Evolutionary conservation across 2,113 vertebrate species (phyloP).

Genomic region (Microcebus ravelobensis): DNA sequence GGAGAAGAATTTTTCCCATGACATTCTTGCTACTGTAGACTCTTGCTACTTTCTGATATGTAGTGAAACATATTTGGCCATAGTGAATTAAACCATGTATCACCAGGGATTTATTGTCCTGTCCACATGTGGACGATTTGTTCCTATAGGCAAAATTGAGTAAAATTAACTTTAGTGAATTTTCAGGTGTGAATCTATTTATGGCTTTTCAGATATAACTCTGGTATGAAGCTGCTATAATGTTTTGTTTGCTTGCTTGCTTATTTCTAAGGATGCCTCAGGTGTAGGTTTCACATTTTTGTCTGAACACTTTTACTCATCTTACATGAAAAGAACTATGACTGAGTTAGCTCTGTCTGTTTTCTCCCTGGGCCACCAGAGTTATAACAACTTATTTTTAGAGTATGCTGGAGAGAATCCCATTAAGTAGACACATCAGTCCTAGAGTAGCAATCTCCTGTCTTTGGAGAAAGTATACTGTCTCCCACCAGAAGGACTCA

Average conservation of each 20-base stretch:
- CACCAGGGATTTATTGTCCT: neutral
- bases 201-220: neutral
- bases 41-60: neutral
- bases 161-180: neutral
- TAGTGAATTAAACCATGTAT: neutral
- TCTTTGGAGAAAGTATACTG: neutral
- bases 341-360: neutral
- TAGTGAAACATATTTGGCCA: neutral
- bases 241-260: neutral
- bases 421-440: neutral
- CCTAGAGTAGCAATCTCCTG: neutral
- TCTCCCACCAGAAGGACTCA: neutral
- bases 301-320: neutral
- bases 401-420: neutral
- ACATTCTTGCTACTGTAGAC: neutral
- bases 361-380: neutral
- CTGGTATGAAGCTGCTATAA: neutral
- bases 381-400: neutral
- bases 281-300: neutral
- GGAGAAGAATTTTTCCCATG: neutral
- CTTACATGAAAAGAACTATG: neutral
- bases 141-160: neutral
- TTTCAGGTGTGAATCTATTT: neutral
- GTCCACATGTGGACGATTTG: neutral
- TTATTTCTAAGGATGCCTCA: neutral